Base-by-base conservation (phyloP, 2,113 vertebrate genomes). In the Eptatretus burgeri region DNA sequence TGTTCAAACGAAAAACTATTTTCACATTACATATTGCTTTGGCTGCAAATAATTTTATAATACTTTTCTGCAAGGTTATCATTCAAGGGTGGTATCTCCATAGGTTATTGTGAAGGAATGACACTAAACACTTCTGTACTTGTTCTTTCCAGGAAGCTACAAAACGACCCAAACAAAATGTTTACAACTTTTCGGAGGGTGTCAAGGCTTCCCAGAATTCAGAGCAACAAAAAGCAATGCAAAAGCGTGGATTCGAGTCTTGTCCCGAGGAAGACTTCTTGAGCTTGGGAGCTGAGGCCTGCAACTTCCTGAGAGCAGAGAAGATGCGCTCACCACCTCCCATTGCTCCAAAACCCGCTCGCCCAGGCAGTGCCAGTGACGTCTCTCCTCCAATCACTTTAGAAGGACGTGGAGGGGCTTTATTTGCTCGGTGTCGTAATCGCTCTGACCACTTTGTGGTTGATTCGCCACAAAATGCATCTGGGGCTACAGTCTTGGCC, bases 381-480 rank as follows among this genome's bases (percentile, higher is more conserved):
- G 87, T 14, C 89, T 51, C 70, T 76, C 11, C 77, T 82, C 85
- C 82, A 5, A 73, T 76, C 5, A 75, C 73, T 14, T 74, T 93
- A 72, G 77, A 73, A 27, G 91, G 89, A 27, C 94, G 80, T 74
- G 91, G 91, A 69, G 91, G 88, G 14, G 84, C 93, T 70, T 77
- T 98, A 68, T 98, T 96, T 64, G 91, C 89, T 27, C 85, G 82
- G 70, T 79, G 91, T 75, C 87, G 83, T 71, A 89, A 87, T 10
- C 82, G 91, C 18, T 94, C 95, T 89, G 86, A 95, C 75, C 93
- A 86, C 69, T 98, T 79, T 2, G 78, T 98, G 66, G 91, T 98
- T 17, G 91, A 98, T 73, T 87, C n/a, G n/a, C 9, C 56, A 10
- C 89, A 16, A 76, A 83, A 69, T 86, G 85, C 1, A 86, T 93